Percentiles rank a stretch among this genome's conserved stretches.
Evolutionary conservation across 2,797 vertebrate species (phyloP).

Genomic region (Chrosomus eos): DNA sequence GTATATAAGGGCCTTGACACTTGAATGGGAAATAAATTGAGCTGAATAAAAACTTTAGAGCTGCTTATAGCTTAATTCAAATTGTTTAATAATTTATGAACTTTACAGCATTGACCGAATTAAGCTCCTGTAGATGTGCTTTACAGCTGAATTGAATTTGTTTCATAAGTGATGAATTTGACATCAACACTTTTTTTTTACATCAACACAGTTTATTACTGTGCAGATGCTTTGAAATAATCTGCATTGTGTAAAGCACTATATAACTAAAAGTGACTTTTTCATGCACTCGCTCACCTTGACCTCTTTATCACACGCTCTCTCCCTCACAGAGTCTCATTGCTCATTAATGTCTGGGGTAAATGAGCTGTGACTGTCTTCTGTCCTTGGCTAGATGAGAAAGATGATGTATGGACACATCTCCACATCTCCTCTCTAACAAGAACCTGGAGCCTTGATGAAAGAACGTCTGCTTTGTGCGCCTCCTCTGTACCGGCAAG

Average conservation of each 20-base stretch:
- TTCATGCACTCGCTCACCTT: slow-evolving; percentile 20
- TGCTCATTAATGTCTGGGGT: slow-evolving; percentile 70
- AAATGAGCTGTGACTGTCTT: slow-evolving; percentile 71
- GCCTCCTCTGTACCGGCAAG: slow-evolving; percentile 37
- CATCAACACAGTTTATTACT: neutral
- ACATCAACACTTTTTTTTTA: too few relatives aligned
- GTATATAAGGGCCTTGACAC: too few relatives aligned
- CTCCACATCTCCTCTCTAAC: slow-evolving; percentile 42
- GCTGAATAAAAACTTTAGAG: neutral
- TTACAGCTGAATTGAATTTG: neutral
- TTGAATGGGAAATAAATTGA: neutral
- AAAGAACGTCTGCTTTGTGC: slow-evolving; percentile 54
- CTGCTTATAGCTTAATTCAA: neutral
- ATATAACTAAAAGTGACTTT: neutral
- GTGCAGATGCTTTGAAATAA: neutral
- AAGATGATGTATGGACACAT: slow-evolving; percentile 62
- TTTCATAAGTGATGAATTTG: neutral
- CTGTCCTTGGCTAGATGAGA: slow-evolving; percentile 43
- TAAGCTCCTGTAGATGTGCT: neutral
- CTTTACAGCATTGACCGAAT: neutral
- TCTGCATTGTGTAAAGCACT: too few relatives aligned
- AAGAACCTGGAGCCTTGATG: slow-evolving; percentile 35
- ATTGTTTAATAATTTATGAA: neutral
- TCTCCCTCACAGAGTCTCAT: slow-evolving; percentile 51
- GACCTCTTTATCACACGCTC: neutral